A percentile compares a stretch with the other conserved stretches of the same genome.
Conservation (phyloP, 2,113 vertebrate genomes). For the Platichthys stellatus region DNA sequence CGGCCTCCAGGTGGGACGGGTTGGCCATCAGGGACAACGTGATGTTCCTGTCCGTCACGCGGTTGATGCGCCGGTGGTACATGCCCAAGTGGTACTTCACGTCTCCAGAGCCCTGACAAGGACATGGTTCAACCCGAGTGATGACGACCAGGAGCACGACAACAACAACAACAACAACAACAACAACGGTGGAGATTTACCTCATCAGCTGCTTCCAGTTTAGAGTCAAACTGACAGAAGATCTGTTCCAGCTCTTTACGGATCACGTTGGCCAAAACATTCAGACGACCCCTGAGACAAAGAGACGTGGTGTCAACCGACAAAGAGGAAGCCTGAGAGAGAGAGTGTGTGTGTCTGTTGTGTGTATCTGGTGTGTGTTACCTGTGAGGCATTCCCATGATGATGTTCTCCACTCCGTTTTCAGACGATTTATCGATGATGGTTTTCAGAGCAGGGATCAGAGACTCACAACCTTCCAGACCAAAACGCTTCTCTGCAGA, state of each 20-base stretch:
- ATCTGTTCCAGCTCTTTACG: slow-evolving; percentile 98
- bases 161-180: no score
- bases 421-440: slow-evolving; percentile 97
- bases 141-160: not conserved
- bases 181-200: slow-evolving; percentile 61
- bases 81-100: slow-evolving; percentile 99
- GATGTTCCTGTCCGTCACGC: slow-evolving; percentile 94
- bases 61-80: slow-evolving; percentile 97
- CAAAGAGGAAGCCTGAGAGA: not conserved
- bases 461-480: slow-evolving; percentile 94
- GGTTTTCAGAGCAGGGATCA: slow-evolving; percentile 98
- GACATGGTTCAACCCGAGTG: not conserved
- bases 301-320: not conserved
- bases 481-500: slow-evolving; percentile 98
- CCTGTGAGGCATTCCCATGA: slow-evolving; percentile 99
- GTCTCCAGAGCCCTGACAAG: slow-evolving; percentile 90
- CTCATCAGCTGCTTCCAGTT: slow-evolving; percentile 97
- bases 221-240: slow-evolving; percentile 99
- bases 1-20: slow-evolving; percentile 96
- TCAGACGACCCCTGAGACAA: slow-evolving; percentile 90
- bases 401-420: slow-evolving; percentile 94
- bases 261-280: slow-evolving; percentile 97
- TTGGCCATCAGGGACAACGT: slow-evolving; percentile 96
- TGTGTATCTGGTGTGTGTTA: slow-evolving; percentile 56
- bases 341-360: not conserved